Percentiles rank a stretch among this genome's conserved stretches.
Evolutionary conservation across 2,888 invertebrate genomes (phyloP).

Genomic region (Platycnemis pennipes): DNA sequence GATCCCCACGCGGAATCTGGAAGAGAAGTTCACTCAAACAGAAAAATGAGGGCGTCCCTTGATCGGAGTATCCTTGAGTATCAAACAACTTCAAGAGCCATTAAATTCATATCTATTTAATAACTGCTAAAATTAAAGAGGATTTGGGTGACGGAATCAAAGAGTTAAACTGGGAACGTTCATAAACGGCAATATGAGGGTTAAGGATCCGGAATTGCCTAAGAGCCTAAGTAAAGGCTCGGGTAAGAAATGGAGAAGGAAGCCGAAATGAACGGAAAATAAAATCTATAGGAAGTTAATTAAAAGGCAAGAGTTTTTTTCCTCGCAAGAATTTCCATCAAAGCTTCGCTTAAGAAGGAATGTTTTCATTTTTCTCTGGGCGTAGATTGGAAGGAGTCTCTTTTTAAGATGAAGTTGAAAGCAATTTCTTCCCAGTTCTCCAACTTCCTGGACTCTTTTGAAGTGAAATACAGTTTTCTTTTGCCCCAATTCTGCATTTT

Average conservation of each 20-base stretch:
- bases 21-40: background rate
- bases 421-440: background rate
- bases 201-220: background rate
- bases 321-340: background rate
- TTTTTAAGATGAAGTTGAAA: background rate
- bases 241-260: background rate
- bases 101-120: background rate
- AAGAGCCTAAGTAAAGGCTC: background rate
- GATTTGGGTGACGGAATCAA: background rate
- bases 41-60: background rate
- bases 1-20: background rate
- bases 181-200: background rate
- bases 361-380: background rate
- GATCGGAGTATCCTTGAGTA: background rate
- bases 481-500: too few species aligned
- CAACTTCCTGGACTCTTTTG: background rate
- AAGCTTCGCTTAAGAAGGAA: background rate
- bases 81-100: background rate
- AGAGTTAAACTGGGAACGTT: background rate
- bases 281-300: background rate
- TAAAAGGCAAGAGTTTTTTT: background rate
- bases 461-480: too few species aligned
- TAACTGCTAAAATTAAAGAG: background rate
- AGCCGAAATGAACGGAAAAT: background rate
- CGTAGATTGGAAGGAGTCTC: background rate